Conservation (phyloP, 2,888 invertebrate species). For the Altica lythri region DNA sequence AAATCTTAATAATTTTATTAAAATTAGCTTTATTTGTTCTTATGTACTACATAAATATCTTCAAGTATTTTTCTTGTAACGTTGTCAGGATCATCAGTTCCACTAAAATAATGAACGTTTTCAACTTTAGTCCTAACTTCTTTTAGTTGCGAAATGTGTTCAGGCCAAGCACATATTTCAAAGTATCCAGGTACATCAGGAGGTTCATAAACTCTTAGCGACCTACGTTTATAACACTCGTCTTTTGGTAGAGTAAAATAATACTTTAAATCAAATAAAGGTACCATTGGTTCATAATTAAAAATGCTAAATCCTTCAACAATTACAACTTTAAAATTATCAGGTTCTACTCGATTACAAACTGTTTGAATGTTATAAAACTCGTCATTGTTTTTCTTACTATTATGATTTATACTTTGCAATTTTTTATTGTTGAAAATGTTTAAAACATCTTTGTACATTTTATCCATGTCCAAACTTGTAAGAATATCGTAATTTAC, state of each 20-base stretch:
- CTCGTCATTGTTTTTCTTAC: too few species aligned
- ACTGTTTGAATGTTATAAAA: too few species aligned
- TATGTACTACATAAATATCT: constrained; percentile 45
- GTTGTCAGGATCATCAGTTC: constrained; percentile 36
- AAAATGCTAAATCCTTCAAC: constrained; percentile 79
- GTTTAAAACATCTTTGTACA: constrained; percentile 64
- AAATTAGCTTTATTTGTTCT: not conserved
- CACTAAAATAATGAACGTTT: constrained; percentile 48
- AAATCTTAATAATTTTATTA: not conserved
- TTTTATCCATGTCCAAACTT: constrained; percentile 73
- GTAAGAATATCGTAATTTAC: constrained; percentile 77
- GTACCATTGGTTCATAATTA: constrained; percentile 68
- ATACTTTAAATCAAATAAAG: constrained; percentile 74
- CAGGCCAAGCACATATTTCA: constrained; percentile 90
- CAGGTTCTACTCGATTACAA: too few species aligned
- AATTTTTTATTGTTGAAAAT: constrained; percentile 38
- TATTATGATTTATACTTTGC: too few species aligned
- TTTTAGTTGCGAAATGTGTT: constrained; percentile 66
- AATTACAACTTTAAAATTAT: constrained; percentile 63
- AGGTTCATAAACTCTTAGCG: constrained; percentile 74
- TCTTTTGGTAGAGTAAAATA: constrained; percentile 73
- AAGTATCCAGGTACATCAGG: constrained; percentile 89
- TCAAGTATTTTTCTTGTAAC: constrained; percentile 41
- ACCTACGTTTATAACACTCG: constrained; percentile 69
- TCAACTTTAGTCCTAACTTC: constrained; percentile 53